Conservation (phyloP, 2,113 vertebrate species). For the Gracilinanus agilis region DNA sequence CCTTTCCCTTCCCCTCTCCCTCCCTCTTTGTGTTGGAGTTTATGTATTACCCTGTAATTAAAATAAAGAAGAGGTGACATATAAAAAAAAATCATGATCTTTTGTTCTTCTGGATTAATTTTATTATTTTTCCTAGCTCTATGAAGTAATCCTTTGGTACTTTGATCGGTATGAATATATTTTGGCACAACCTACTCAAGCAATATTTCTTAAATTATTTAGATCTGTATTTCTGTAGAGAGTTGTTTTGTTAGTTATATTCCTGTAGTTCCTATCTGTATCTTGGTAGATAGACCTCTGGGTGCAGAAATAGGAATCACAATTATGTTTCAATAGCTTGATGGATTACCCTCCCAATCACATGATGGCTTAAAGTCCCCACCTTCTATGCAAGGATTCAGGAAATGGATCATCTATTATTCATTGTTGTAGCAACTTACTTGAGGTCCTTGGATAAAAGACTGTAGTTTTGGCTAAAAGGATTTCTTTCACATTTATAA, state of each 20-base stretch:
- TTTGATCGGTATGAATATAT: background rate
- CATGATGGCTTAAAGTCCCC: background rate
- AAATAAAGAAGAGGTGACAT: conserved; percentile 68
- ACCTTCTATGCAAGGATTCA: background rate
- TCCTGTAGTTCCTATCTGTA: background rate
- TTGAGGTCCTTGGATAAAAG: background rate
- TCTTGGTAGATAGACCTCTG: background rate
- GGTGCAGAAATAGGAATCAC: background rate
- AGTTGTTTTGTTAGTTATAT: background rate
- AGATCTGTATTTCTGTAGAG: background rate
- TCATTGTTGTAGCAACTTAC: background rate
- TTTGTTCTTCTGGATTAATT: background rate
- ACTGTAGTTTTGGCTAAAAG: background rate
- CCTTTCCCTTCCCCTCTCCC: background rate
- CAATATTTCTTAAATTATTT: background rate
- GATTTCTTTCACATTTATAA: background rate
- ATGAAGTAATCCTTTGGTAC: background rate
- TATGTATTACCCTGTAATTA: conserved; percentile 72
- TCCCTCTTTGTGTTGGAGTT: conserved; percentile 77
- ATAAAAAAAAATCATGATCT: background rate
- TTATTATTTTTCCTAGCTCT: background rate
- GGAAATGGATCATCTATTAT: background rate
- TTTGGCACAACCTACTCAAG: background rate
- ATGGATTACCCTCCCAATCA: background rate
- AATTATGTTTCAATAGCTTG: background rate